A percentile compares a stretch with the other conserved stretches of the same genome.
phyloP scores from a whole-genome alignment of 2,888 invertebrate species.

The Lottia scabra region DNA sequence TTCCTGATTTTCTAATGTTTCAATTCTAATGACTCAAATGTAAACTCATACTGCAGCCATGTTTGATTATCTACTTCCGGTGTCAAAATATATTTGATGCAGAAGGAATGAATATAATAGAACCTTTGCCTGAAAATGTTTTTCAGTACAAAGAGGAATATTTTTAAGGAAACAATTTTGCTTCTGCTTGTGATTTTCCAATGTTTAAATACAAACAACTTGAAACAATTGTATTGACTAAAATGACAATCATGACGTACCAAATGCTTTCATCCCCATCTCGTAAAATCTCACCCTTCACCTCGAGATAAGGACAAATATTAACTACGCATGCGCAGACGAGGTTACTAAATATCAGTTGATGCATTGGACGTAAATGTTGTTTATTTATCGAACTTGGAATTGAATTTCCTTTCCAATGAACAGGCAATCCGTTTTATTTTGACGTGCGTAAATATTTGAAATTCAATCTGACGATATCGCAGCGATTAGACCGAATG shows the following conservation, averaged over 20 bases:
- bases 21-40: no score
- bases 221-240: neutral
- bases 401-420: neutral
- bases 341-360: neutral
- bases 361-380: neutral
- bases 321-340: neutral
- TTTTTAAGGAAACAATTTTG: no score
- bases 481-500: neutral
- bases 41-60: no score
- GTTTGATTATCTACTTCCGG: no score
- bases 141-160: no score
- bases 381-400: neutral
- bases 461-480: constrained; percentile 1
- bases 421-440: constrained; percentile 4
- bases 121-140: no score
- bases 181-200: no score
- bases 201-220: no score
- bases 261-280: neutral
- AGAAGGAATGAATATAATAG: no score
- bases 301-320: neutral
- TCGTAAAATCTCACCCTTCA: neutral
- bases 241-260: neutral
- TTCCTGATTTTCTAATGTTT: no score
- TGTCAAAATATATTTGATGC: no score
- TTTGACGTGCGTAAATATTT: constrained; percentile 5